Percentiles rank a stretch among this genome's conserved stretches.
Conservation (phyloP, 2,888 invertebrate species). For the Fragum sueziense region DNA sequence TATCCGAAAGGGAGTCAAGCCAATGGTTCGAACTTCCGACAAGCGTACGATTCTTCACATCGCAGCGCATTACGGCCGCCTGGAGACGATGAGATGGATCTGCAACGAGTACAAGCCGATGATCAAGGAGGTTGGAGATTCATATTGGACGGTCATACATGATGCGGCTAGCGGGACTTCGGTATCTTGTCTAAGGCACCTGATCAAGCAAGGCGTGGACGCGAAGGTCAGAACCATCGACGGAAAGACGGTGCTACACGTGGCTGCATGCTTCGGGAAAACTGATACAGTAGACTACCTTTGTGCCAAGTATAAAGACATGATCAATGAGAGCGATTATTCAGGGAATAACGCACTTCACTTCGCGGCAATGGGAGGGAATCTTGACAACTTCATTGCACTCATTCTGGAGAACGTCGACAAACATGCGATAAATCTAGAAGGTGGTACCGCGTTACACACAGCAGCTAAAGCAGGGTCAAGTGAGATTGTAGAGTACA, state of each 20-base stretch:
- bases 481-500: slow-evolving; percentile 3
- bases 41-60: slow-evolving; percentile 6
- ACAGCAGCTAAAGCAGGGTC: slow-evolving; percentile 8
- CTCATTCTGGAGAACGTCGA: slow-evolving; percentile 7
- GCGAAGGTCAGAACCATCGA: neutral
- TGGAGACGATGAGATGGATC: neutral
- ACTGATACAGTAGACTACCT: neutral
- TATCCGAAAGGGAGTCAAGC: slow-evolving; percentile 2
- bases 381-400: neutral
- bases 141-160: slow-evolving; percentile 4
- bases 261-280: slow-evolving; percentile 13
- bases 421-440: slow-evolving; percentile 3
- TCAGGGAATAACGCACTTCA: slow-evolving; percentile 14
- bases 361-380: slow-evolving; percentile 10
- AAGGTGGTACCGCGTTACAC: slow-evolving; percentile 3
- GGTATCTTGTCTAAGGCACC: slow-evolving; percentile 1
- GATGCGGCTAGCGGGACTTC: slow-evolving; percentile 14
- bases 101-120: neutral
- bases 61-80: neutral
- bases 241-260: slow-evolving; percentile 9
- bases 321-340: slow-evolving; percentile 1
- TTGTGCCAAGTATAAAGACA: neutral
- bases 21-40: slow-evolving; percentile 2
- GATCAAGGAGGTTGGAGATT: neutral
- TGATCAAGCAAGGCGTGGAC: slow-evolving; percentile 7